A percentile compares a stretch with the other conserved stretches of the same genome.
phyloP scores from a whole-genome alignment of 2,113 vertebrate genomes.

The Gopherus evgoodei region DNA sequence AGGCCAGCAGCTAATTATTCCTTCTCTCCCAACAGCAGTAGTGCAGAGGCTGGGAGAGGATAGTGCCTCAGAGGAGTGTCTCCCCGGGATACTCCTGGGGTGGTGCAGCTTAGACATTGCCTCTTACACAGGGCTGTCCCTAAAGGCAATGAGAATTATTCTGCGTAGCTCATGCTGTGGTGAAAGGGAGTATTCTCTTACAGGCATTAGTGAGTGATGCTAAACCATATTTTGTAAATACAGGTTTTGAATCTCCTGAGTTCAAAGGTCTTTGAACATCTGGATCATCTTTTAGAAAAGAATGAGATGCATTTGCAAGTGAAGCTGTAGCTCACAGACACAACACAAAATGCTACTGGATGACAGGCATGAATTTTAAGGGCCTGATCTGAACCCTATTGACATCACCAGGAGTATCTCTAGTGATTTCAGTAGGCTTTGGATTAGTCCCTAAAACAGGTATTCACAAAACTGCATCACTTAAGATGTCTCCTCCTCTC shows the following conservation, averaged over 20 bases:
- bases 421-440: neutral
- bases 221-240: fast-evolving
- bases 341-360: neutral
- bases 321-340: neutral
- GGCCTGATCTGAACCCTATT: neutral
- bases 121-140: neutral
- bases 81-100: neutral
- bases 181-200: neutral
- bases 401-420: neutral
- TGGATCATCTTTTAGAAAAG: neutral
- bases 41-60: neutral
- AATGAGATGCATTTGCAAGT: neutral
- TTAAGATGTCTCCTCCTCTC: neutral
- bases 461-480: neutral
- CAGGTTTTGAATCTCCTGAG: fast-evolving
- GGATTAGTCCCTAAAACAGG: neutral
- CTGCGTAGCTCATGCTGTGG: neutral
- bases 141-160: neutral
- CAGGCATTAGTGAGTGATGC: neutral
- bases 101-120: fast-evolving
- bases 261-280: neutral
- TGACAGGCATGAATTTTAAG: neutral
- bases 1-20: neutral
- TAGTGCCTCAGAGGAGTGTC: neutral
- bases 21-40: fast-evolving